These are phyloP conservation scores for Sebastes umbrosus DNA, from an alignment of 2,797 vertebrate genomes.

Conservation along the genomic window DNA sequence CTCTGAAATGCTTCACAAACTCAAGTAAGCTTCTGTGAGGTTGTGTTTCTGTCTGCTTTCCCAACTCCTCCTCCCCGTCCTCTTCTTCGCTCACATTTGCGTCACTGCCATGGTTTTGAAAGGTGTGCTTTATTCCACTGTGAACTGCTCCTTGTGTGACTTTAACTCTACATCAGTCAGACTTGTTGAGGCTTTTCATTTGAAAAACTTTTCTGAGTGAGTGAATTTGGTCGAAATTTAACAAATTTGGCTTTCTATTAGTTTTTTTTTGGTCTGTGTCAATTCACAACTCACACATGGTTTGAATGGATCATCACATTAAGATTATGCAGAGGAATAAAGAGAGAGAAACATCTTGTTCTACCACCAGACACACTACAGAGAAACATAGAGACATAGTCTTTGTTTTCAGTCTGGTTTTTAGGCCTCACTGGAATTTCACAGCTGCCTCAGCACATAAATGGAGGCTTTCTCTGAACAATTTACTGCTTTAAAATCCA, in stretches of 20 bases:
- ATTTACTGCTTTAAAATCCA: slow-evolving; percentile 71
- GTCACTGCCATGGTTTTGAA: slow-evolving; percentile 35
- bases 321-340: not conserved
- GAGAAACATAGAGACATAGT: not conserved
- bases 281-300: not conserved
- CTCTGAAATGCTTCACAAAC: slow-evolving; percentile 1
- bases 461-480: slow-evolving; percentile 63
- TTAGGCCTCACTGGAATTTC: slow-evolving; percentile 35
- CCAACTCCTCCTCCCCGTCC: slow-evolving; percentile 11
- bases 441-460: slow-evolving; percentile 75
- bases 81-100: slow-evolving; percentile 24
- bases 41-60: slow-evolving; percentile 14
- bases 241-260: not conserved
- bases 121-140: slow-evolving; percentile 40
- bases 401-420: slow-evolving; percentile 14
- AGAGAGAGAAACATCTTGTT: not conserved
- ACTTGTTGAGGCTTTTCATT: not conserved
- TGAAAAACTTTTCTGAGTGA: not conserved
- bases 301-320: not conserved
- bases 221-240: not conserved
- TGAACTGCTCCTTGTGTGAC: slow-evolving; percentile 22
- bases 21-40: not conserved
- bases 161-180: slow-evolving; percentile 7
- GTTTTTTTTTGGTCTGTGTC: not conserved
- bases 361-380: not conserved